Conservation (phyloP, 2,113 vertebrate genomes). For the Bos taurus region ARS-UCD2.0 NC_037332.1:52045001-52045500, state of each 20-base stretch:
- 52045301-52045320: neutral
- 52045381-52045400: neutral
- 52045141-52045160: neutral
- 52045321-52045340: neutral
- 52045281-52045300: neutral
- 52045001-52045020: neutral
- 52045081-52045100: neutral
- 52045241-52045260: neutral
- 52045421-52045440: neutral
- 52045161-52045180: neutral
- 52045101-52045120: neutral
- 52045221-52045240: neutral
- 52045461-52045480: neutral
- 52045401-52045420: neutral
- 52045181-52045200: neutral
- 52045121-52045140: neutral
- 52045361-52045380: neutral
- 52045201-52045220: neutral
- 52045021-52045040: neutral
- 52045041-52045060: neutral
- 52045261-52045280: neutral
- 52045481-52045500: neutral
- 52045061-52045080: neutral
- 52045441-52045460: neutral
- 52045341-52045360: neutral